Evolutionary conservation across 1,140 invertebrate genomes (phyloP).

Genomic region (Polypedilum pembai): DNA sequence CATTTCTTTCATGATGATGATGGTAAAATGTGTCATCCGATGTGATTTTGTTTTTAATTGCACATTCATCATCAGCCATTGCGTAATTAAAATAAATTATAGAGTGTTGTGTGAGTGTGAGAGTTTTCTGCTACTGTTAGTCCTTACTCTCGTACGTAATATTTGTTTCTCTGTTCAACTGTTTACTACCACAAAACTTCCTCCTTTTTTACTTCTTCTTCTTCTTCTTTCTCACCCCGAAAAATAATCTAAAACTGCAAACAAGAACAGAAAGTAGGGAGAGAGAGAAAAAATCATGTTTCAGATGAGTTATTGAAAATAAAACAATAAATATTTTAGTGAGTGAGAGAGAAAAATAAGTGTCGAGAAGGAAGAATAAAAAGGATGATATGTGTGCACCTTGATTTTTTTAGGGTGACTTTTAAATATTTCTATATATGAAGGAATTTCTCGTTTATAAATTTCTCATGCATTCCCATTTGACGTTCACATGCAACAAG

Average conservation of each 20-base stretch:
- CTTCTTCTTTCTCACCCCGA: background rate
- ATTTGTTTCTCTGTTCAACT: background rate
- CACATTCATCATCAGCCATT: slow-evolving; percentile 25
- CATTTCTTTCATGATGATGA: background rate
- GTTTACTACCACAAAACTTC: background rate
- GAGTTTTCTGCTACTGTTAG: too few species aligned
- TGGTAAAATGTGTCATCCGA: slow-evolving; percentile 14
- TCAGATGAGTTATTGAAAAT: background rate
- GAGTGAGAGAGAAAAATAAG: too few species aligned
- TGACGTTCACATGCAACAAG: background rate
- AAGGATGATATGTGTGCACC: background rate
- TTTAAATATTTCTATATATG: background rate
- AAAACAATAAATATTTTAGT: background rate
- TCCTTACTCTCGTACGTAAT: too few species aligned
- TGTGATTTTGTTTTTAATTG: slow-evolving; percentile 19
- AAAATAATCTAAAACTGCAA: slow-evolving; percentile 1
- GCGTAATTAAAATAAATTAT: background rate
- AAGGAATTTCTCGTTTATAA: background rate
- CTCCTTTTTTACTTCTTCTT: background rate
- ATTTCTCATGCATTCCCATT: background rate
- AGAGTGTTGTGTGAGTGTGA: background rate
- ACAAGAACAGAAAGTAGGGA: background rate
- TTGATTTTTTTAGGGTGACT: slow-evolving; percentile 6
- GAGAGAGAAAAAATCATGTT: background rate
- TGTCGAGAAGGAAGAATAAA: background rate